These are phyloP conservation scores for Melitaea cinxia DNA, from an alignment of 1,140 invertebrate genomes.

Conservation along the genomic window DNA sequence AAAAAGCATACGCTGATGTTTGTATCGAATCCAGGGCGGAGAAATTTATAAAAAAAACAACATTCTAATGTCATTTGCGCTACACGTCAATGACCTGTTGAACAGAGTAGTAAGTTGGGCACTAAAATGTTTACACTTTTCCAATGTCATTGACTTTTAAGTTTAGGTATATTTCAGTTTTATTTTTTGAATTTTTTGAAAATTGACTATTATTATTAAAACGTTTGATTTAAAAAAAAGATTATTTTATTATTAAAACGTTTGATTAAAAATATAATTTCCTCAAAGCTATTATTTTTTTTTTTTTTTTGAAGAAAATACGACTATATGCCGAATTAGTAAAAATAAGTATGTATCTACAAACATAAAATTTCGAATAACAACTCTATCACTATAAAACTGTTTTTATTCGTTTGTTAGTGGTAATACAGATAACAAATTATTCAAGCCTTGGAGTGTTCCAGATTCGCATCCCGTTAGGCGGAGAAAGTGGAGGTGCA, in stretches of 20 bases:
- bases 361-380: too few relatives aligned
- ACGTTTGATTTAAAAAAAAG: too few relatives aligned
- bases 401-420: conserved; percentile 15
- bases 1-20: conserved; percentile 22
- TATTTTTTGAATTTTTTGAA: neutral
- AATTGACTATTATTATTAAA: too few relatives aligned
- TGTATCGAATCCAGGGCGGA: conserved; percentile 36
- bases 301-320: too few relatives aligned
- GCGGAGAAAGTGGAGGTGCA: conserved; percentile 67
- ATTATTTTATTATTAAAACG: too few relatives aligned
- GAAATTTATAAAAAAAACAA: conserved; percentile 37
- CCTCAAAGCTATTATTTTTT: too few relatives aligned
- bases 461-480: conserved; percentile 59
- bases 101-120: conserved; percentile 5
- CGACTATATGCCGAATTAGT: too few relatives aligned
- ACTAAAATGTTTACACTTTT: conserved; percentile 29
- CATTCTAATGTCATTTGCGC: conserved; percentile 35
- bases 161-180: neutral
- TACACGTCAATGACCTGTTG: conserved; percentile 30
- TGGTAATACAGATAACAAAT: conserved; percentile 26
- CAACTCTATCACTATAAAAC: neutral
- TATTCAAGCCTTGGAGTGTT: conserved; percentile 33
- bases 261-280: too few relatives aligned
- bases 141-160: conserved; percentile 25
- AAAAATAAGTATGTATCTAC: too few relatives aligned